Conservation (phyloP, 1,140 invertebrate genomes). For the Achroia grisella region DNA sequence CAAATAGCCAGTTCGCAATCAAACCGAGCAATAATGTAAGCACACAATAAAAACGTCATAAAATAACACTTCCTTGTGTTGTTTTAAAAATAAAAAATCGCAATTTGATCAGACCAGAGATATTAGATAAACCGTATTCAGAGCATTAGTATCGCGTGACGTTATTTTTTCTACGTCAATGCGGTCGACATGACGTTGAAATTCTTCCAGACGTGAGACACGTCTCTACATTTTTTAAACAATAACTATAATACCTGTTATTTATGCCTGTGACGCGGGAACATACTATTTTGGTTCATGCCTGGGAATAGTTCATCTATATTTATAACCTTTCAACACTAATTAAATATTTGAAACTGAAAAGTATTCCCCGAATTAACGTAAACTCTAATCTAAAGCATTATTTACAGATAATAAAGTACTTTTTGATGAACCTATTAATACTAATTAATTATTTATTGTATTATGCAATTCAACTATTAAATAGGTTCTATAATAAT, state of each 20-base stretch:
- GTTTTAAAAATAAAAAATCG: conserved; percentile 25
- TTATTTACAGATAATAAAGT: too few relatives aligned
- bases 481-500: too few relatives aligned
- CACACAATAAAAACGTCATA: conserved; percentile 1
- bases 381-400: too few relatives aligned
- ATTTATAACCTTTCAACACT: too few relatives aligned
- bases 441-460: too few relatives aligned
- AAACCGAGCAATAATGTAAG: neutral
- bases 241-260: conserved; percentile 8
- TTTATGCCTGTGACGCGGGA: conserved; percentile 14
- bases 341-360: too few relatives aligned
- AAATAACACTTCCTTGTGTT: conserved; percentile 20
- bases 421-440: too few relatives aligned
- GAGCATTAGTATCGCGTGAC: conserved; percentile 1
- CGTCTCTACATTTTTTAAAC: conserved; percentile 5
- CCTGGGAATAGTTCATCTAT: conserved; percentile 1
- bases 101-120: conserved; percentile 13
- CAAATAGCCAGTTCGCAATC: neutral
- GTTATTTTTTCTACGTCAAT: conserved; percentile 31
- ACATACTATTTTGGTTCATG: neutral
- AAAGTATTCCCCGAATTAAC: too few relatives aligned
- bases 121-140: too few relatives aligned
- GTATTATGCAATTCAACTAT: too few relatives aligned
- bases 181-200: conserved; percentile 29
- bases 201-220: conserved; percentile 31